Percentiles rank a stretch among this genome's conserved stretches.
phyloP scores from a whole-genome alignment of 2,888 invertebrate species.

The Enchytraeus crypticus region DNA sequence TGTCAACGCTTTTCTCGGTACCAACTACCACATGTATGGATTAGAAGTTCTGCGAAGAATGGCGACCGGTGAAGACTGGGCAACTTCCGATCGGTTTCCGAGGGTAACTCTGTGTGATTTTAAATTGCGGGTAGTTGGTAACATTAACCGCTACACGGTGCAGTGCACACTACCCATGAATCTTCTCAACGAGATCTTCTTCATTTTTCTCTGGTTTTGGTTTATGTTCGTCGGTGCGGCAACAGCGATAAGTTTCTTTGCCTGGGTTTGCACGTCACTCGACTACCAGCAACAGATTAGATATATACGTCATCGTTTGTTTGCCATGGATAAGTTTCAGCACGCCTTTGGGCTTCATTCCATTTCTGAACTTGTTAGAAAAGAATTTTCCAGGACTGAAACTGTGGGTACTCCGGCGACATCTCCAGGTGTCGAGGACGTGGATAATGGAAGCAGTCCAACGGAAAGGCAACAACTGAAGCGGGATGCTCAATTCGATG shows the following conservation, averaged over 20 bases:
- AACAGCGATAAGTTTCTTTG: conserved; percentile 35
- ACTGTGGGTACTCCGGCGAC: not conserved
- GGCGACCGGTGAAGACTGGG: conserved; percentile 8
- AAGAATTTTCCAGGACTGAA: not conserved
- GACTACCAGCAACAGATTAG: not conserved
- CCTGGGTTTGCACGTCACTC: conserved; percentile 30
- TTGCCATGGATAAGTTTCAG: conserved; percentile 4
- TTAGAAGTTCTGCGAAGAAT: conserved; percentile 23
- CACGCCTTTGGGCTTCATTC: too few relatives aligned
- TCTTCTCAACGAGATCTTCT: conserved; percentile 22
- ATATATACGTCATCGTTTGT: not conserved
- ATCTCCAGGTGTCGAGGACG: not conserved
- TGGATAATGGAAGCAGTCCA: not conserved
- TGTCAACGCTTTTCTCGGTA: conserved; percentile 49
- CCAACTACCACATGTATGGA: conserved; percentile 24
- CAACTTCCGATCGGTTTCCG: conserved; percentile 18
- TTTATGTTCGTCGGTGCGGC: conserved; percentile 35
- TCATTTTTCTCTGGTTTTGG: conserved; percentile 33
- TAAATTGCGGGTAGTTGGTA: conserved; percentile 20
- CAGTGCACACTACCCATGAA: conserved; percentile 35
- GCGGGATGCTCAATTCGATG: too few relatives aligned
- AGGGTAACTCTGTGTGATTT: conserved; percentile 18
- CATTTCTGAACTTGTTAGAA: too few relatives aligned
- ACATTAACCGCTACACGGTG: conserved; percentile 37
- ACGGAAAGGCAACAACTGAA: conserved; percentile 19